Evolutionary conservation across 1,140 invertebrate species (phyloP).

Genomic region (Rhynchophorus ferrugineus): DNA sequence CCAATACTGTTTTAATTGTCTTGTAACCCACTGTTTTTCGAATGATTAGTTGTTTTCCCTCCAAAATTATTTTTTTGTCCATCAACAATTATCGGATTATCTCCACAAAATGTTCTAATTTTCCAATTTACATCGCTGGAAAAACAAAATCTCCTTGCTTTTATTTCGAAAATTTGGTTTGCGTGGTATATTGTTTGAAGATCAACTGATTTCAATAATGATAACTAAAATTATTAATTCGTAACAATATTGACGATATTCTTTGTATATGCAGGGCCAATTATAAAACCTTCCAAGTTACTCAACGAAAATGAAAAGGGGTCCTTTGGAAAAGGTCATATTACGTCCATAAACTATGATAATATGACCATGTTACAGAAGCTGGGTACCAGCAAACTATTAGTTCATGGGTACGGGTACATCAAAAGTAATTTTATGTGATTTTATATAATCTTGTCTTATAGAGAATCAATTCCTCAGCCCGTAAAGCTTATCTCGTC

Average conservation of each 20-base stretch:
- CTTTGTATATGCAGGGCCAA: too few species aligned
- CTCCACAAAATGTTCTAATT: too few species aligned
- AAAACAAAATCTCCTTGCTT: too few species aligned
- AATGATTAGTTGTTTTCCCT: slow-evolving; percentile 6
- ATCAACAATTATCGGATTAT: too few species aligned
- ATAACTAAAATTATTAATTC: too few species aligned
- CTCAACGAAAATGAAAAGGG: slow-evolving; percentile 10
- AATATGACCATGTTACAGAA: slow-evolving; percentile 27
- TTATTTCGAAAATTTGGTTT: too few species aligned
- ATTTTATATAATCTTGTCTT: slow-evolving; percentile 17
- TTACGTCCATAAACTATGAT: slow-evolving; percentile 20
- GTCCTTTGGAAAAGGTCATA: slow-evolving; percentile 7
- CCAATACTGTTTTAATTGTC: too few species aligned
- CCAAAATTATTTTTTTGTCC: slow-evolving; percentile 7
- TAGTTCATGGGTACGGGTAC: slow-evolving; percentile 32
- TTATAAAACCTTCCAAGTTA: slow-evolving; percentile 20
- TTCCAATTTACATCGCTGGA: too few species aligned
- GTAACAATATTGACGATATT: too few species aligned
- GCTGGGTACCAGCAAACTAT: slow-evolving; percentile 14
- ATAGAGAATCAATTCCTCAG: slow-evolving; percentile 24
- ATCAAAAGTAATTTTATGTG: not conserved
- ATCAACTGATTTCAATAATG: too few species aligned
- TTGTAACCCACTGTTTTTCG: too few species aligned
- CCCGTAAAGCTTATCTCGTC: slow-evolving; percentile 19
- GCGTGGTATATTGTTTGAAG: too few species aligned